phyloP scores from a whole-genome alignment of 1,140 invertebrate genomes.

The Drosophila erecta region DNA sequence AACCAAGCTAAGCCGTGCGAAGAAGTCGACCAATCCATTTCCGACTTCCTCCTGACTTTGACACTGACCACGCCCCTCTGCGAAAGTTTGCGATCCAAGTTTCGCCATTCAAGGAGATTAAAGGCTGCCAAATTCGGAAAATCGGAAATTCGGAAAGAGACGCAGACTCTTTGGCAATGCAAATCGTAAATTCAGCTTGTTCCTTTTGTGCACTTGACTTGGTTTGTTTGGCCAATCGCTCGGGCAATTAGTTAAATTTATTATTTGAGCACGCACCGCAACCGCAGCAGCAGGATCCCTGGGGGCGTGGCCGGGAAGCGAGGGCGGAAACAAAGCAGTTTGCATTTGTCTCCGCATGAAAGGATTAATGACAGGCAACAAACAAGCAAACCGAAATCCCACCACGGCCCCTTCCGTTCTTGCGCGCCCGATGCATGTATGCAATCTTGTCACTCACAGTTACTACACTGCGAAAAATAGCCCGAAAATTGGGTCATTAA shows the following conservation, averaged over 20 bases:
- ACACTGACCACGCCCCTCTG: slow-evolving; percentile 31
- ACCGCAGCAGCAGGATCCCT: slow-evolving; percentile 50
- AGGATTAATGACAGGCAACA: slow-evolving; percentile 77
- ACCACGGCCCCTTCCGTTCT: slow-evolving; percentile 14
- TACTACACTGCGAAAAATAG: slow-evolving; percentile 15
- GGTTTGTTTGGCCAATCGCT: slow-evolving; percentile 63
- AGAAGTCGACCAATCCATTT: slow-evolving; percentile 38
- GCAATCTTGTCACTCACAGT: slow-evolving; percentile 54
- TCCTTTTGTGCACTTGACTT: slow-evolving; percentile 27
- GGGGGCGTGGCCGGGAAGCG: slow-evolving; percentile 25
- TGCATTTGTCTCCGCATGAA: slow-evolving; percentile 71
- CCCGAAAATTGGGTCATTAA: not conserved
- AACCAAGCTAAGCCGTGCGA: slow-evolving; percentile 15
- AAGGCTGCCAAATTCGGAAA: slow-evolving; percentile 11
- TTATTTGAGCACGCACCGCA: slow-evolving; percentile 77
- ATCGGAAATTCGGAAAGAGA: not conserved
- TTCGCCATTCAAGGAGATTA: slow-evolving; percentile 39
- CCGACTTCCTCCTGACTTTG: slow-evolving; percentile 32
- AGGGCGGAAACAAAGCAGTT: slow-evolving; percentile 60
- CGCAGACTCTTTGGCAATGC: slow-evolving; percentile 34
- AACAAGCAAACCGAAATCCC: slow-evolving; percentile 46
- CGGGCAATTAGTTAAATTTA: slow-evolving; percentile 79
- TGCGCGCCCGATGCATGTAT: slow-evolving; percentile 29
- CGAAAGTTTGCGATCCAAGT: slow-evolving; percentile 41
- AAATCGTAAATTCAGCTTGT: slow-evolving; percentile 40